phyloP scores from a whole-genome alignment of 2,888 invertebrate genomes.

The Scaptomyza tumidula region DNA sequence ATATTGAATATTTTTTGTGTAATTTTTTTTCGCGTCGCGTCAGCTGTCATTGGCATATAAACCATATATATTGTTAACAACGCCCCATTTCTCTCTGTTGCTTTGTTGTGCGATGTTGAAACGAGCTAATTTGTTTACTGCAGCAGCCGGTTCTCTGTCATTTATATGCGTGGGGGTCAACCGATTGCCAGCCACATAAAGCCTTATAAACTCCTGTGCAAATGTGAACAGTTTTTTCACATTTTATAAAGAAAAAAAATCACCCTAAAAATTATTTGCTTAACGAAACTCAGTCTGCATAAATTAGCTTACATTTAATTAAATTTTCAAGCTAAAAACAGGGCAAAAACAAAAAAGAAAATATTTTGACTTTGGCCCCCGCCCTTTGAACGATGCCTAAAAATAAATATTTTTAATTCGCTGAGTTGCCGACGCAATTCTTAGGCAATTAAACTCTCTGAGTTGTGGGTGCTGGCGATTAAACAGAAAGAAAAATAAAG shows the following conservation, averaged over 20 bases:
- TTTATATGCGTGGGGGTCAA: constrained; percentile 31
- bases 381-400: constrained; percentile 2
- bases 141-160: constrained; percentile 41
- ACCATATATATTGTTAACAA: constrained; percentile 70
- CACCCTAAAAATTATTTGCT: constrained; percentile 25
- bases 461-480: constrained; percentile 6
- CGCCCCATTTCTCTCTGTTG: constrained; percentile 13
- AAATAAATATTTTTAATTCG: constrained; percentile 42
- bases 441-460: constrained; percentile 46
- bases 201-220: constrained; percentile 27
- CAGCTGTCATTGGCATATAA: constrained; percentile 77
- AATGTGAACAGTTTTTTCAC: constrained; percentile 24
- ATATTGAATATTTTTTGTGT: constrained; percentile 52
- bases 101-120: constrained; percentile 58
- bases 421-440: constrained; percentile 20
- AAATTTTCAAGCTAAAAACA: constrained; percentile 46
- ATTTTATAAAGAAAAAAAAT: too few species aligned
- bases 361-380: constrained; percentile 9
- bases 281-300: constrained; percentile 33
- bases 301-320: constrained; percentile 72
- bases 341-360: not conserved
- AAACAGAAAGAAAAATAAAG: not conserved
- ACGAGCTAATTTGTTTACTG: constrained; percentile 77
- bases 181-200: constrained; percentile 32
- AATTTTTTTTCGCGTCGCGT: constrained; percentile 56